Percentiles rank a stretch among this genome's conserved stretches.
Conservation (phyloP, 2,888 invertebrate species). For the Orthosia cruda region DNA sequence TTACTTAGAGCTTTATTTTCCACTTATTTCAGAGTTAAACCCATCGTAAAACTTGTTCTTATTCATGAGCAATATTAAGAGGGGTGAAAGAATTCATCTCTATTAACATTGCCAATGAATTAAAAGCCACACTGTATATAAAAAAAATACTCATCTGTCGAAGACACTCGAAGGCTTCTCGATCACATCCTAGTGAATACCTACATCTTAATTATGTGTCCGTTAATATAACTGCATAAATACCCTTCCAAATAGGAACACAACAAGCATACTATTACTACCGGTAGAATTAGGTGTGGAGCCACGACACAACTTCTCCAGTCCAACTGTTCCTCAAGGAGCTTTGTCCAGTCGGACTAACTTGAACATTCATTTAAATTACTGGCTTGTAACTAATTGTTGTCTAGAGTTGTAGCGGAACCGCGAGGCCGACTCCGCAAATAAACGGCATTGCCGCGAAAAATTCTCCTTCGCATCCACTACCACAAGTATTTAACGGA, state of each 20-base stretch:
- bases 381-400: conserved; percentile 4
- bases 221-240: neutral
- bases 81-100: too few species aligned
- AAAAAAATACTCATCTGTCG: too few species aligned
- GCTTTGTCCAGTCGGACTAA: conserved; percentile 25
- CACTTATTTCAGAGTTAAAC: too few species aligned
- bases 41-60: too few species aligned
- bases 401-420: neutral
- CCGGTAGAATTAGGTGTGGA: neutral
- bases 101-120: too few species aligned
- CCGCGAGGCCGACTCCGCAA: neutral
- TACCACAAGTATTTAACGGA: too few species aligned
- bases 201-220: too few species aligned
- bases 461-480: neutral
- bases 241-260: neutral
- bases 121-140: too few species aligned
- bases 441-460: neutral
- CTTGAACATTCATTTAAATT: conserved; percentile 38
- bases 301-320: neutral
- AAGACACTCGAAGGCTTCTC: too few species aligned
- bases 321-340: conserved; percentile 21
- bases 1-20: too few species aligned
- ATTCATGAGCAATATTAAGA: too few species aligned
- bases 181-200: too few species aligned
- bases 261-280: neutral